A percentile compares a stretch with the other conserved stretches of the same genome.
Evolutionary conservation across 2,113 vertebrate species (phyloP).

Genomic region (Oryzias curvinotus): DNA sequence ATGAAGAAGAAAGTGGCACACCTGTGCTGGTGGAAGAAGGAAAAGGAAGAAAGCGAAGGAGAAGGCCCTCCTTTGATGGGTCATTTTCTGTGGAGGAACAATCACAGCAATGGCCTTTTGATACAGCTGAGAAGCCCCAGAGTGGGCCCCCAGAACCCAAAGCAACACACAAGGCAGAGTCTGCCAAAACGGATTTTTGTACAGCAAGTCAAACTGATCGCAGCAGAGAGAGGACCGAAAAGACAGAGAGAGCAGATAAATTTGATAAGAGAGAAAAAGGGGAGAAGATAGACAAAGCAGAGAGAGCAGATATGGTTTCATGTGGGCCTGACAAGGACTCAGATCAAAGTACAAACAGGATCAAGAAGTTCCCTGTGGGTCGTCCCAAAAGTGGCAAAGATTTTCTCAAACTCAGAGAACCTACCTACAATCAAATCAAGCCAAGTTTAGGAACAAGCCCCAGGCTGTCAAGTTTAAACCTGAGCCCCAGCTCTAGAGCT

Average conservation of each 20-base stretch:
- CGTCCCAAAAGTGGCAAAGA: slow-evolving; percentile 73
- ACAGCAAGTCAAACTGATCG: slow-evolving; percentile 70
- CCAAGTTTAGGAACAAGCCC: slow-evolving; percentile 34
- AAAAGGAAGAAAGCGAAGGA: slow-evolving; percentile 87
- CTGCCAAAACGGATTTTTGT: slow-evolving; percentile 73
- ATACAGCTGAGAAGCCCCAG: slow-evolving; percentile 78
- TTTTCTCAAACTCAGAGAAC: slow-evolving; percentile 78
- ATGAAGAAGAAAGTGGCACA: slow-evolving; percentile 81
- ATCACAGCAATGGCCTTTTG: slow-evolving; percentile 75
- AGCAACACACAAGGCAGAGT: slow-evolving; percentile 81
- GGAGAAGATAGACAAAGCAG: slow-evolving; percentile 49
- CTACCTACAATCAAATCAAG: slow-evolving; percentile 51
- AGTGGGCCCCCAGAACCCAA: slow-evolving; percentile 80
- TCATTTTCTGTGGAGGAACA: slow-evolving; percentile 78
- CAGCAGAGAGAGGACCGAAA: slow-evolving; percentile 50
- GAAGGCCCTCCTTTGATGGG: slow-evolving; percentile 85
- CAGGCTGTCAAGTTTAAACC: slow-evolving; percentile 57
- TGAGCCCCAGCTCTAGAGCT: slow-evolving; percentile 52
- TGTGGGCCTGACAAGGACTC: slow-evolving; percentile 65
- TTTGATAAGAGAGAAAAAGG: slow-evolving; percentile 62
- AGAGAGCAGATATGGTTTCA: slow-evolving; percentile 45
- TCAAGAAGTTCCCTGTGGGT: slow-evolving; percentile 80
- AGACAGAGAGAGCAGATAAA: slow-evolving; percentile 56
- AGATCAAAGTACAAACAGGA: slow-evolving; percentile 68
- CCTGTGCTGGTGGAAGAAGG: slow-evolving; percentile 85